These are phyloP conservation scores for Labrus mixtus DNA, from an alignment of 2,113 vertebrate species.

Conservation along the genomic window DNA sequence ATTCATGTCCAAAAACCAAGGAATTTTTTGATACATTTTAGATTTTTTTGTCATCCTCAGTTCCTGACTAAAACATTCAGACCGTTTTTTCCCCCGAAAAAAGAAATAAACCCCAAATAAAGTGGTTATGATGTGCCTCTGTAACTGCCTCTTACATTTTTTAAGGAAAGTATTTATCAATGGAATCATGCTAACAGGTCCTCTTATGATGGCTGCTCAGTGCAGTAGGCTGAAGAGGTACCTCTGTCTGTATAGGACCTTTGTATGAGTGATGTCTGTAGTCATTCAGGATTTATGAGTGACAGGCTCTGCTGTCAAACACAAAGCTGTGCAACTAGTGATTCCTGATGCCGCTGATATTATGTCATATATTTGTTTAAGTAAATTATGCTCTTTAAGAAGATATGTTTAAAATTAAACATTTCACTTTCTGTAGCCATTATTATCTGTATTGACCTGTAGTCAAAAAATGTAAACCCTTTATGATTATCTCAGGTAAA, in stretches of 20 bases:
- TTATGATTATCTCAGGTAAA: not conserved
- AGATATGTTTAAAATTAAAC: no score
- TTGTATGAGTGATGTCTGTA: conserved; percentile 26
- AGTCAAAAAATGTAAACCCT: not conserved
- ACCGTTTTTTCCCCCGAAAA: no score
- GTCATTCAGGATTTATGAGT: not conserved
- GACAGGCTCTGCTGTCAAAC: conserved; percentile 4
- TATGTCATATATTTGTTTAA: not conserved
- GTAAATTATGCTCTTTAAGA: no score
- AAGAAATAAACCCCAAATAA: no score
- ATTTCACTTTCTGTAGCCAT: not conserved
- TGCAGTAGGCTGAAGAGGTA: not conserved
- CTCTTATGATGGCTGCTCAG: not conserved
- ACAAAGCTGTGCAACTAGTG: conserved; percentile 5
- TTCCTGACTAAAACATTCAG: no score
- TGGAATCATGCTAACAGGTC: not conserved
- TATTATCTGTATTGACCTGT: not conserved
- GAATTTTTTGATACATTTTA: no score
- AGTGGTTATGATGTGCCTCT: no score
- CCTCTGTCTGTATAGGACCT: not conserved
- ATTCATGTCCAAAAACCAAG: no score
- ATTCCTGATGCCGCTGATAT: not conserved
- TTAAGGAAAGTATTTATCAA: no score
- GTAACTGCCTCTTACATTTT: no score
- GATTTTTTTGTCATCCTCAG: no score